phyloP scores from a whole-genome alignment of 2,888 invertebrate genomes.

The Spisula subtruncata region DNA sequence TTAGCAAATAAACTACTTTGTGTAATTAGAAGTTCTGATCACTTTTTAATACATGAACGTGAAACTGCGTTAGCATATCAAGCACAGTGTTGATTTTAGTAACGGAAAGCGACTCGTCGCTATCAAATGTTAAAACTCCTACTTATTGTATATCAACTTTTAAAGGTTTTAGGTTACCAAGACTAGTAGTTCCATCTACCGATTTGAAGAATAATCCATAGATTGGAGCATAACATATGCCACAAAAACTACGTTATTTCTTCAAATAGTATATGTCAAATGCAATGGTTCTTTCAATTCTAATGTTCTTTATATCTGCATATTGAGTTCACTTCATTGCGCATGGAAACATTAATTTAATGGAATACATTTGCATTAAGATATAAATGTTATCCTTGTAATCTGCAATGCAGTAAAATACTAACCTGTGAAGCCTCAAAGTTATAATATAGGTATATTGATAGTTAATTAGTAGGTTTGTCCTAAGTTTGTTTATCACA shows the following conservation, averaged over 20 bases:
- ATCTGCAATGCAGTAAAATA: not conserved
- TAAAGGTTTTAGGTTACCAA: not conserved
- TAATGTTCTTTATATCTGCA: not conserved
- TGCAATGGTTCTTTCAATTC: not conserved
- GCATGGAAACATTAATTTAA: not conserved
- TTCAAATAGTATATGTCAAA: not conserved
- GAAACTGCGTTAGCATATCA: too few species aligned
- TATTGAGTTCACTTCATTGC: not conserved
- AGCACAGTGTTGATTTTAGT: too few species aligned
- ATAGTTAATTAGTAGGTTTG: not conserved
- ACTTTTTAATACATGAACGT: too few species aligned
- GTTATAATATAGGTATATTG: too few species aligned
- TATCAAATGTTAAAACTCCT: too few species aligned
- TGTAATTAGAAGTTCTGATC: too few species aligned
- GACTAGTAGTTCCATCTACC: not conserved
- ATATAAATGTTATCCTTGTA: not conserved
- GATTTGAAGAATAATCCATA: not conserved
- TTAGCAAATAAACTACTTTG: too few species aligned
- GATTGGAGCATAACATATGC: not conserved
- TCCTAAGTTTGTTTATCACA: not conserved
- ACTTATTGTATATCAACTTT: too few species aligned
- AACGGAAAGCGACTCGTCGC: too few species aligned
- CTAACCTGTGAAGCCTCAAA: not conserved
- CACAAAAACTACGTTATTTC: not conserved
- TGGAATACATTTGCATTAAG: not conserved